These are phyloP conservation scores for Ruditapes philippinarum DNA, from an alignment of 1,140 invertebrate species.

Conservation along the genomic window DNA sequence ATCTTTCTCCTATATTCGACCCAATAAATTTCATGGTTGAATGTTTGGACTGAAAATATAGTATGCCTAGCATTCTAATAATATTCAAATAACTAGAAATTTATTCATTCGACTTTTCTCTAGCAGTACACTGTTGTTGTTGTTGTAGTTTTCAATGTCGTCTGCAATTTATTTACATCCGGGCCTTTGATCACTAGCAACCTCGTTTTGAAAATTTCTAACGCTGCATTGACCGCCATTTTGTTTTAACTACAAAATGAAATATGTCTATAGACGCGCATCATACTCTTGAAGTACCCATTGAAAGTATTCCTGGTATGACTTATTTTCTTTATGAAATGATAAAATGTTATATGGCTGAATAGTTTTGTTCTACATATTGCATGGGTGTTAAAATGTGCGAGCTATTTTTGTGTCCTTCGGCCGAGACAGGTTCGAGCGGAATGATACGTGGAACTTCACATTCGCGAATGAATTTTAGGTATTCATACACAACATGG, in stretches of 20 bases:
- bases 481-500: conserved; percentile 48
- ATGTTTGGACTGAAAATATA: too few relatives aligned
- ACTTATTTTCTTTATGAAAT: not conserved
- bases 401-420: conserved; percentile 73
- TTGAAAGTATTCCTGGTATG: conserved; percentile 83
- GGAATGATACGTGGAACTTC: conserved; percentile 76
- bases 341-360: not conserved
- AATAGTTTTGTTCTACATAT: not conserved
- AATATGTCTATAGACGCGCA: conserved; percentile 82
- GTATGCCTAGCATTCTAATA: too few relatives aligned
- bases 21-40: too few relatives aligned
- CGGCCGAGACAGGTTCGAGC: conserved; percentile 67
- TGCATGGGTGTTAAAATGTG: not conserved
- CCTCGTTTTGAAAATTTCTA: conserved; percentile 67
- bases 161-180: conserved; percentile 66
- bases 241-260: conserved; percentile 80
- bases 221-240: conserved; percentile 77
- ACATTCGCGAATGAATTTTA: conserved; percentile 36
- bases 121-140: not conserved
- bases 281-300: conserved; percentile 79
- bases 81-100: too few relatives aligned
- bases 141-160: conserved; percentile 37
- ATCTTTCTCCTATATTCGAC: too few relatives aligned
- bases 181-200: conserved; percentile 51
- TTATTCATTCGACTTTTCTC: too few relatives aligned